These are phyloP conservation scores for Trogon surrucura DNA, from an alignment of 2,113 vertebrate species.

Conservation along the genomic window DNA sequence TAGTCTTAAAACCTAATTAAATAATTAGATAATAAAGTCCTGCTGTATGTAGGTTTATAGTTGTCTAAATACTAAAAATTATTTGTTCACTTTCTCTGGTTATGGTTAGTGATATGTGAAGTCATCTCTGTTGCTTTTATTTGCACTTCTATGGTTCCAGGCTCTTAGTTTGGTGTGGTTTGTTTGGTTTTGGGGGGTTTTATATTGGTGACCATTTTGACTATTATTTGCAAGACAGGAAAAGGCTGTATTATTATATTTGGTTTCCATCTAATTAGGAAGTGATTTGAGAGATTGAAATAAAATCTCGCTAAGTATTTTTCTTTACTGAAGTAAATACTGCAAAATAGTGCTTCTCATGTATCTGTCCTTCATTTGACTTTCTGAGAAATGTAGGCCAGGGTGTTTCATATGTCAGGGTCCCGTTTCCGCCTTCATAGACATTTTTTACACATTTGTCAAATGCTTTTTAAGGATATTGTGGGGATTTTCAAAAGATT, in stretches of 20 bases:
- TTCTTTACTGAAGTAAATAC: not conserved
- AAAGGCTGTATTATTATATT: not conserved
- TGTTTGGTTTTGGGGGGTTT: not conserved
- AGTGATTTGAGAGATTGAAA: not conserved
- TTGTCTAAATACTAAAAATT: not conserved
- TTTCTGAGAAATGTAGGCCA: not conserved
- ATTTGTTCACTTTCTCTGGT: not conserved
- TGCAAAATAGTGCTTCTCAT: not conserved
- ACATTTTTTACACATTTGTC: not conserved
- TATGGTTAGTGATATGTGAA: not conserved
- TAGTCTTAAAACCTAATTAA: not conserved
- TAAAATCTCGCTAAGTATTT: not conserved
- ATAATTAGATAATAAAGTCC: too few species aligned
- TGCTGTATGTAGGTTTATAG: not conserved
- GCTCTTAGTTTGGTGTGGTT: not conserved
- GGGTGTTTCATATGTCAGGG: not conserved
- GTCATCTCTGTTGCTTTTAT: not conserved
- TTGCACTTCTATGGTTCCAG: not conserved
- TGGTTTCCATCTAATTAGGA: not conserved
- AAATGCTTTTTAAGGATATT: not conserved
- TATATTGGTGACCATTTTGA: not conserved
- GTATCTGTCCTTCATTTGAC: constrained; percentile 30
- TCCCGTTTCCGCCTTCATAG: not conserved
- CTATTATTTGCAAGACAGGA: not conserved
- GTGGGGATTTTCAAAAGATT: not conserved